Percentiles rank a stretch among this genome's conserved stretches.
phyloP scores from a whole-genome alignment of 2,797 vertebrate species.

The Tauraco hartlaubi region DNA sequence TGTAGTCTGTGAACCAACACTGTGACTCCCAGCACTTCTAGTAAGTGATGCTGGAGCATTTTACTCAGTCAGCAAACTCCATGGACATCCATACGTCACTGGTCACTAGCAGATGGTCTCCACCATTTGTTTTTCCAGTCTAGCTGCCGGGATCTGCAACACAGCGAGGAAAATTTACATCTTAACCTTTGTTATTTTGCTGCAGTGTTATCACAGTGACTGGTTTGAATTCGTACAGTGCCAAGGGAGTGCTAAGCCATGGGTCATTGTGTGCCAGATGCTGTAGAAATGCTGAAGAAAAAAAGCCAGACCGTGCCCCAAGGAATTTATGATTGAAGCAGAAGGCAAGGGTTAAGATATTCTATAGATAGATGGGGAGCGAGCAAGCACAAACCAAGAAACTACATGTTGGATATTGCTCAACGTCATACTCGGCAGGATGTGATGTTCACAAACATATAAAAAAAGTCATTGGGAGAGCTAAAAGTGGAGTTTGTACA shows the following conservation, averaged over 20 bases:
- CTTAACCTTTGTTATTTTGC: not conserved
- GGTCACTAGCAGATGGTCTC: not conserved
- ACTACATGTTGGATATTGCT: not conserved
- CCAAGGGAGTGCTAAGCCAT: not conserved
- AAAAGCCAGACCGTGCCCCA: not conserved
- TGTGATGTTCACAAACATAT: not conserved
- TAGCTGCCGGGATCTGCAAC: not conserved
- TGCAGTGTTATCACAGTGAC: not conserved
- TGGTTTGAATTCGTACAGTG: not conserved
- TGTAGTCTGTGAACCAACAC: conserved; percentile 11
- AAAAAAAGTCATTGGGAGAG: not conserved
- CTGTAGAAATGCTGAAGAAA: not conserved
- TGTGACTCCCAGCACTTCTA: conserved; percentile 44
- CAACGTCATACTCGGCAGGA: not conserved
- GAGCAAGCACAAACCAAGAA: not conserved
- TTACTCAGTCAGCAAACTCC: conserved; percentile 58
- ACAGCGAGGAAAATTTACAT: not conserved
- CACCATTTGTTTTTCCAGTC: not conserved
- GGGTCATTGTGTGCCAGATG: not conserved
- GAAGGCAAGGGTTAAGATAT: not conserved
- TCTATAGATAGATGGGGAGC: not conserved
- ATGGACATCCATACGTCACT: not conserved
- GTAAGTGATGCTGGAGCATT: conserved; percentile 52
- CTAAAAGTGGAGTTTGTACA: not conserved
- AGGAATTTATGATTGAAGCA: not conserved